These are phyloP conservation scores for Schizaphis graminum DNA, from an alignment of 2,888 invertebrate species.

Conservation along the genomic window DNA sequence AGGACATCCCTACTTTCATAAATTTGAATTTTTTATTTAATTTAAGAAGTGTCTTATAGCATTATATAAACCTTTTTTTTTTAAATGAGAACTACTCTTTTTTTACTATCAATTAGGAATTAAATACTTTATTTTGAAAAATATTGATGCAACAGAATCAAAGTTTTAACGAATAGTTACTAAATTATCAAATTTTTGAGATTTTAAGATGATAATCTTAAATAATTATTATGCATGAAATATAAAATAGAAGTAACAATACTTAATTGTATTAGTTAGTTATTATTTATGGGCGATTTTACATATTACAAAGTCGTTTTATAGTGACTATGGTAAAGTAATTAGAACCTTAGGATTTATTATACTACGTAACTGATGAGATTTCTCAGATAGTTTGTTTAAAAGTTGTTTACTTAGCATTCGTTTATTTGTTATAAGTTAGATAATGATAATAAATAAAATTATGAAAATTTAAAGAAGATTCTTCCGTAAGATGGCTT, in stretches of 20 bases:
- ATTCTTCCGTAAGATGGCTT: too few relatives aligned
- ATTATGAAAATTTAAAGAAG: too few relatives aligned
- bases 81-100: not conserved
- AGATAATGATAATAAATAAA: too few relatives aligned
- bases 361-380: too few relatives aligned
- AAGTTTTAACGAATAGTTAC: not conserved
- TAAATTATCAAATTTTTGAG: not conserved
- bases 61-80: not conserved
- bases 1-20: not conserved
- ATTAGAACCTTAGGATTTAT: too few relatives aligned
- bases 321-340: not conserved
- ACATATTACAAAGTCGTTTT: not conserved
- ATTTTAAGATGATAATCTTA: not conserved
- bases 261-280: not conserved
- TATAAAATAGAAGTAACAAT: not conserved
- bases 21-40: not conserved
- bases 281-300: not conserved
- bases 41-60: not conserved
- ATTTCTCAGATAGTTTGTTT: too few relatives aligned
- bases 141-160: not conserved
- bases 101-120: not conserved
- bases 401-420: too few relatives aligned
- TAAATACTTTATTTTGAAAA: not conserved
- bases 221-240: not conserved
- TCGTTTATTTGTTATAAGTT: too few relatives aligned